Evolutionary conservation across 1,140 invertebrate genomes (phyloP), one percentile per base, ranked within the genome.

Genomic region (Eumaeus atala): DNA sequence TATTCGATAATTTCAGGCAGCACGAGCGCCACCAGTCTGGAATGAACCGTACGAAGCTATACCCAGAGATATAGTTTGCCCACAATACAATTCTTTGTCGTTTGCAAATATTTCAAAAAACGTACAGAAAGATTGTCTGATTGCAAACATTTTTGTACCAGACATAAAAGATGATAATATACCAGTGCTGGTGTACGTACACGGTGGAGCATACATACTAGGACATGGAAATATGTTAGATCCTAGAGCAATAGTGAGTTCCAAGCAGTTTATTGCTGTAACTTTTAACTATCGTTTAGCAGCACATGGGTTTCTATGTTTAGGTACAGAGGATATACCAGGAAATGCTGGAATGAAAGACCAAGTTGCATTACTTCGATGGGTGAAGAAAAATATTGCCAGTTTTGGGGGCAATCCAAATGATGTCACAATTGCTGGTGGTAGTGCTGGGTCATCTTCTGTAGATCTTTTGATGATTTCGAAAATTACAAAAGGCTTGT

Each of bases 341-440:
- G 58, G 58, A 16, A 59, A 59, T 36, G 58, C 58, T 59, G 40
- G 48, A n/a, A 59, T 55, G 52, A 59, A 59, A 37, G 52, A 59
- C 18, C 58, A 59, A 28, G 34, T 55, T 0, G 51, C 57, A 9
- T 42, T 59, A 47, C 53, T 59, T 28, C 35, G 38, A 7, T 59
- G 58, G 58, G 37, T 59, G 10, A 54, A 51, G 21, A 54, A 40
- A 35, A 59, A 59, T 11, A 59, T 59, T 35, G 48, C 51, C 9
- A 59, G 40, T 14, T 76, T 74, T 36, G 71, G 73, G 3, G 70
- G 67, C 11, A 67, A 72, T 40, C 67, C 67, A 42, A 28, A 64
- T 18, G 62, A 72, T 35, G 58, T 72, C 28, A 65, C 70, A 0
- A 53, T 72, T 7, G 38, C 33, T 28, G 67, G 70, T 2, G 53